A percentile compares a stretch with the other conserved stretches of the same genome.
Conservation (phyloP, 1,140 invertebrate genomes). For the Sogatella furcifera region DNA sequence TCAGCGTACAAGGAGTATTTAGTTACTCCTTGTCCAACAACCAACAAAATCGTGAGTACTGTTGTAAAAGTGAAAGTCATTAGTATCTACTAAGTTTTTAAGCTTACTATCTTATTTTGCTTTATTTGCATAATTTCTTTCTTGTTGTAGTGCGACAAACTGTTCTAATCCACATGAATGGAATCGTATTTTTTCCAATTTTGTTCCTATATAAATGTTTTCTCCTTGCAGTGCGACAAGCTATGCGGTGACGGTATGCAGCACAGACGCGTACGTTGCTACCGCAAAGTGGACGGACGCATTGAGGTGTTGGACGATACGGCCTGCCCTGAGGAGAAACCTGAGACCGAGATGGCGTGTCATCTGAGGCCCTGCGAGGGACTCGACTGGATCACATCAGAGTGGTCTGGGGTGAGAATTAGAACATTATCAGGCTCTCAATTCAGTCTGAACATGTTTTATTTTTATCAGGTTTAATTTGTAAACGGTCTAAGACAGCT, state of each 20-base stretch:
- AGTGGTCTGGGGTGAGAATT: slow-evolving; percentile 78
- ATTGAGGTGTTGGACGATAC: slow-evolving; percentile 59
- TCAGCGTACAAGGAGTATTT: too few relatives aligned
- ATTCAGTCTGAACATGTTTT: background rate
- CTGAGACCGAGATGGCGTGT: slow-evolving; percentile 56
- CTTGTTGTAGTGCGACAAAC: too few relatives aligned
- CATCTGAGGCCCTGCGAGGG: slow-evolving; percentile 76
- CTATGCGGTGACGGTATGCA: slow-evolving; percentile 78
- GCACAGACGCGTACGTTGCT: slow-evolving; percentile 60
- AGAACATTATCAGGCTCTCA: background rate
- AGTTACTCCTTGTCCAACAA: too few relatives aligned
- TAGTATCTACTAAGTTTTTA: too few relatives aligned
- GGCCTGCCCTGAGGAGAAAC: slow-evolving; percentile 57
- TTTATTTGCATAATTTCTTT: too few relatives aligned
- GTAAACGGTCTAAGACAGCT: too few relatives aligned
- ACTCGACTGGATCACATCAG: slow-evolving; percentile 78
- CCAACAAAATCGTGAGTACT: too few relatives aligned
- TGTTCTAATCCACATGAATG: too few relatives aligned
- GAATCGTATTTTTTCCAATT: too few relatives aligned
- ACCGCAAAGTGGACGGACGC: slow-evolving; percentile 54
- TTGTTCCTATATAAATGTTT: background rate
- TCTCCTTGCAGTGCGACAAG: slow-evolving; percentile 70
- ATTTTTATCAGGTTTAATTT: too few relatives aligned
- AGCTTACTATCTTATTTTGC: too few relatives aligned
- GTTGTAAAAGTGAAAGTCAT: too few relatives aligned